Conservation (phyloP, 1,140 invertebrate genomes). For the Hyles vespertilio region DNA sequence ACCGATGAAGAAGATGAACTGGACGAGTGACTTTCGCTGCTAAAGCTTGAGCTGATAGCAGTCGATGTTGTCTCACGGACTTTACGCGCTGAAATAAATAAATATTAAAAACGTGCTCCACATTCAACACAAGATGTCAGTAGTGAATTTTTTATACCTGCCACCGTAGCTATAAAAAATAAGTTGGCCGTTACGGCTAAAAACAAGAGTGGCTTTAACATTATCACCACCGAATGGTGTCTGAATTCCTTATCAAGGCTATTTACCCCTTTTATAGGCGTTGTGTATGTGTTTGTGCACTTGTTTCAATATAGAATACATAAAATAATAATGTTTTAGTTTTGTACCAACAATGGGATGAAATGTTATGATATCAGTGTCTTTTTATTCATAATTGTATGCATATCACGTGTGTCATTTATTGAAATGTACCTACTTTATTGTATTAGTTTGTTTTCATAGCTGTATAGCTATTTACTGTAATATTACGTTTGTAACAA, state of each 20-base stretch:
- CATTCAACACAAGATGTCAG: no score
- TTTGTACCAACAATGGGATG: background rate
- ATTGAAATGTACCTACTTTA: no score
- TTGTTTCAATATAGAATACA: slow-evolving; percentile 17
- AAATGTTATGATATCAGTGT: background rate
- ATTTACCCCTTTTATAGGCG: slow-evolving; percentile 18
- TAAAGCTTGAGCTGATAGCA: no score
- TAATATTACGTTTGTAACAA: no score
- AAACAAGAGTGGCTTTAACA: slow-evolving; percentile 14
- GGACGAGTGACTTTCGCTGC: no score
- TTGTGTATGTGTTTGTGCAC: slow-evolving; percentile 16
- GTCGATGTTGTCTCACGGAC: no score
- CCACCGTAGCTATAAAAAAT: slow-evolving; percentile 5
- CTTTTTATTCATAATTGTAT: background rate
- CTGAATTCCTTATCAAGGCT: slow-evolving; percentile 11
- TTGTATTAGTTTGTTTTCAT: no score
- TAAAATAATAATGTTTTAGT: slow-evolving; percentile 9
- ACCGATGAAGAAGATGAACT: no score
- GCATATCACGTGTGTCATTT: background rate
- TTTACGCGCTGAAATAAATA: no score
- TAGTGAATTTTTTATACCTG: slow-evolving; percentile 8
- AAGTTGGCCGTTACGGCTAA: slow-evolving; percentile 4
- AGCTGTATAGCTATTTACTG: no score
- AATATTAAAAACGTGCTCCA: no score
- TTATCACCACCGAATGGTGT: slow-evolving; percentile 8